Base-by-base conservation (phyloP, 2,797 vertebrate species). In the Megalops cyprinoides region DNA sequence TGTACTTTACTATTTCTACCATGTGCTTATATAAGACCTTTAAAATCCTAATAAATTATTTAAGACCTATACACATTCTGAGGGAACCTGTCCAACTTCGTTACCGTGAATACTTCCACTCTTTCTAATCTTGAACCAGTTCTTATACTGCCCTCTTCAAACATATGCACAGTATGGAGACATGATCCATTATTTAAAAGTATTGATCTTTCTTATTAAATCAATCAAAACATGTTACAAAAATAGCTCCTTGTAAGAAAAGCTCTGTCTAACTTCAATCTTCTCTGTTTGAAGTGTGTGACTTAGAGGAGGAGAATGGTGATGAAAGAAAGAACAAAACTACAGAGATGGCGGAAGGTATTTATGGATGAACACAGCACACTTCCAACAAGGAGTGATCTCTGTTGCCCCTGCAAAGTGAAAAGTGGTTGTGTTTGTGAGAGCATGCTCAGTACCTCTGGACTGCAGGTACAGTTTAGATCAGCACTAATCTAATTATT, bases 131-230 rank as follows among this genome's bases (percentile, higher is more conserved):
- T 78, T 48, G 79, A 87, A 81, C 76, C 83, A 71, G 76, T 86
- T 87, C 88, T 76, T 81, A 88, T 86, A 84, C 87, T 89, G 79
- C 80, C 84, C 87, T 85, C 84, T 84, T 85, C 83, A 92, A 91
- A 89, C 81, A 84, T 83, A 84, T 65, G 79, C 87, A 89, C 88
- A 86, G 28, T 2, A 42, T 74, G 69, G 58, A 62, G 77, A 86
- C 86, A 86, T 56, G 74, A 88, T 93, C 77, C 86, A 94, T 92
- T 89, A 93, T 92, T 92, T 87, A 94, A 84, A 69, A 87, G 82
- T 92, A 93, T 93, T 82, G 92, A 93, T 92, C 86, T 86, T 82
- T 89, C 89, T 90, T 91, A 91, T 91, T 86, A 88, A 91, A 92
- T 92, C 90, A 87, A 90, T 91, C 85, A 84, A 80, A 89, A 83